Base-by-base conservation (phyloP, 2,888 invertebrate species). In the Clistopyga incitator region DNA sequence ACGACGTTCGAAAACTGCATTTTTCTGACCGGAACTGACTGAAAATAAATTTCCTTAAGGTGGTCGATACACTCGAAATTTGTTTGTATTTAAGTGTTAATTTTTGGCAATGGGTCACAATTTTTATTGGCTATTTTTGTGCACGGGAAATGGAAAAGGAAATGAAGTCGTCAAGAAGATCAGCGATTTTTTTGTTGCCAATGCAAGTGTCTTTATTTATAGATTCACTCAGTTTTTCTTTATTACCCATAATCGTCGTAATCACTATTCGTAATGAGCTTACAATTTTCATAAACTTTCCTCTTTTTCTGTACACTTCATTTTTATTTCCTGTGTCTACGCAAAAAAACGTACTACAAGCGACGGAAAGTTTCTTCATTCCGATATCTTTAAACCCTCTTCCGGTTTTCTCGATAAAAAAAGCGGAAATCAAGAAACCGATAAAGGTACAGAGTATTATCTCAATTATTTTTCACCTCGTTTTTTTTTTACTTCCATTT, bases 201-300 rank as follows among this genome's bases (percentile, higher is more conserved):
- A 54, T 54, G 65, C 59, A 52, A 59, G 3, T 61, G 15, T 56
- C 47, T 75, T 78, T 78, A 75, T 75, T 82, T 65, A 59, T 59
- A 54, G 11, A 78, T 64, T 61, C 52, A 18, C 10, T 70, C 67
- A 67, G 45, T 56, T 61, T 56, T 61, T 68, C 11, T 42, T 45
- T 42, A 65, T 65, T 45, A 23, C 42, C 42, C 13, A 42, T 13
- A 42, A 65, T 65, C 65, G 42, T 65, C 42, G 42, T 65, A 38
- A 42, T 42, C 23, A 42, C 15, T 42, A 42, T 65, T 20, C 23
- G 13, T 59, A 23, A 65, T 65, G 23, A 38, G 61, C 59, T 72
- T 50, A 74, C 34, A 45, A 74, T 70, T 20, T 64, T 25, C 34
- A 18, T 76, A 45, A 45, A 47, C 65, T 15, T 23, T 61, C 50